Evolutionary conservation across 37 sponge, comb jelly and placozoan species (phyloP).

Genomic region (Axinella damicornis): DNA sequence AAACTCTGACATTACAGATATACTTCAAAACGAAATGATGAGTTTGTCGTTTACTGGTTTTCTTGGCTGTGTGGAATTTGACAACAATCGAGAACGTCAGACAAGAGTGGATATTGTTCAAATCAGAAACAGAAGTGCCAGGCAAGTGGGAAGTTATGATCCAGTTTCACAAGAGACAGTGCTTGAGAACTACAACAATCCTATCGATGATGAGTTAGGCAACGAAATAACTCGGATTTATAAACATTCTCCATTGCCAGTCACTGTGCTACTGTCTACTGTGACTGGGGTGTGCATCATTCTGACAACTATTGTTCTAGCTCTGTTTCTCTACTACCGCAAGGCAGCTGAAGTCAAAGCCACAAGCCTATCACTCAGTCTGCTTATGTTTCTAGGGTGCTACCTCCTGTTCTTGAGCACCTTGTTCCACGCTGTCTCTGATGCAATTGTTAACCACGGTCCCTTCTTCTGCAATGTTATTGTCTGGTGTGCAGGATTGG

Average conservation of each 20-base stretch:
- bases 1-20: background rate
- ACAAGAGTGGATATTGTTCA: background rate
- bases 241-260: background rate
- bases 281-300: background rate
- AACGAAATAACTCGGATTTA: too few relatives aligned
- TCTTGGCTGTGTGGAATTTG: background rate
- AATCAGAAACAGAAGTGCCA: background rate
- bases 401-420: background rate
- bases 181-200: too few relatives aligned
- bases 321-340: constrained; percentile 19
- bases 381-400: constrained; percentile 42
- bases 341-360: constrained; percentile 39
- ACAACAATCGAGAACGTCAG: background rate
- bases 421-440: background rate
- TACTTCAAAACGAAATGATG: background rate
- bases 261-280: background rate
- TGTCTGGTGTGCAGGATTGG: background rate
- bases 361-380: constrained; percentile 19
- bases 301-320: background rate
- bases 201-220: too few relatives aligned
- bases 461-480: background rate
- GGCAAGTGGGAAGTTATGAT: background rate
- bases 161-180: background rate
- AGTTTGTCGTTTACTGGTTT: background rate
- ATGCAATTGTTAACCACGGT: background rate